Conservation (phyloP, 2,797 vertebrate genomes). For the Acipenser transmontanus region DNA sequence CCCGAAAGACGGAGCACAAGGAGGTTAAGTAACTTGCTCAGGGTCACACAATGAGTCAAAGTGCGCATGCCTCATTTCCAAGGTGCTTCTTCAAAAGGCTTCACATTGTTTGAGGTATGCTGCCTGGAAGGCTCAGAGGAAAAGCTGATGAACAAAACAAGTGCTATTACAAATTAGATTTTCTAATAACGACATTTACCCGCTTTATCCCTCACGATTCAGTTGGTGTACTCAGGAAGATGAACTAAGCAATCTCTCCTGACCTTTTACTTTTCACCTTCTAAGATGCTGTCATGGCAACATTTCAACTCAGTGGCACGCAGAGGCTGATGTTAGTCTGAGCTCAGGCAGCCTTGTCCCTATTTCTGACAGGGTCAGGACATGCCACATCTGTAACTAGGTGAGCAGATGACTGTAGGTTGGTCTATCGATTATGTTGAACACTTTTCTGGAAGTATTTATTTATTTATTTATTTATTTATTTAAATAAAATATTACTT, state of each 20-base stretch:
- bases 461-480: too few relatives aligned
- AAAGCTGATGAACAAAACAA: constrained; percentile 16
- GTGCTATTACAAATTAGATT: constrained; percentile 15
- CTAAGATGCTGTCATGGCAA: constrained; percentile 29
- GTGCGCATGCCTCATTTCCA: constrained; percentile 7
- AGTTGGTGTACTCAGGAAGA: constrained; percentile 22
- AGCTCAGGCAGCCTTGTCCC: constrained; percentile 9
- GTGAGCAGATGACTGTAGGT: background rate
- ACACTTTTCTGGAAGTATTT: too few relatives aligned
- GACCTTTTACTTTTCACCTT: constrained; percentile 23
- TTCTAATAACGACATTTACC: constrained; percentile 20
- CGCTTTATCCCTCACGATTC: constrained; percentile 21
- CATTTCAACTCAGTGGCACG: constrained; percentile 21
- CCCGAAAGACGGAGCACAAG: too few relatives aligned
- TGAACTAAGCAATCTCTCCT: constrained; percentile 22
- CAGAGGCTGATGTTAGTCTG: constrained; percentile 15
- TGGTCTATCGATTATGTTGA: background rate
- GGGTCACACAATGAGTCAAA: too few relatives aligned
- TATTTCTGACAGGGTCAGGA: constrained; percentile 25
- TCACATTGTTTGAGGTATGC: constrained; percentile 21
- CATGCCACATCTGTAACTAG: background rate
- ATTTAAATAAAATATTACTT: too few relatives aligned
- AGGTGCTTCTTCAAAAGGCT: constrained; percentile 14
- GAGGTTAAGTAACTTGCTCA: too few relatives aligned
- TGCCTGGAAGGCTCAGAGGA: constrained; percentile 23